Conservation (phyloP, 2,797 vertebrate genomes). For the Carapus acus region DNA sequence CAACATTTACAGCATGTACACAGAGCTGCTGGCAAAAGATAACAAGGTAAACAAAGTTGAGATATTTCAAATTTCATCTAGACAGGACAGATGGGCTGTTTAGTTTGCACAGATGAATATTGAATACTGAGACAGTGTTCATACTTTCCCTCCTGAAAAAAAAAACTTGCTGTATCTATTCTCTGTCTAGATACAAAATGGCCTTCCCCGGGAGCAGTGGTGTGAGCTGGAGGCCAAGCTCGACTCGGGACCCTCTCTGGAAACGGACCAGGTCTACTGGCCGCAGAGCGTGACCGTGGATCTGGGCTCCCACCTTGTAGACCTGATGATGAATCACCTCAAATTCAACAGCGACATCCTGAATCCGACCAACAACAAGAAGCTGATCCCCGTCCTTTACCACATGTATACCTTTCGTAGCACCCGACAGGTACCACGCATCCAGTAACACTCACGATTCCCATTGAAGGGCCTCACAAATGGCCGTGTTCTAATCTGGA, state of each 20-base stretch:
- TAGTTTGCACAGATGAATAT: conserved; percentile 35
- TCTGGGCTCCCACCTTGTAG: conserved; percentile 81
- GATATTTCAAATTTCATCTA: conserved; percentile 38
- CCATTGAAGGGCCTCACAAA: too few species aligned
- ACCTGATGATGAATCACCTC: conserved; percentile 80
- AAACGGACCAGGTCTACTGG: conserved; percentile 70
- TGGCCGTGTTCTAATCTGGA: too few species aligned
- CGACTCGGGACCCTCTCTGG: conserved; percentile 65
- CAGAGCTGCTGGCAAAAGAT: conserved; percentile 79
- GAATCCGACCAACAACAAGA: conserved; percentile 46
- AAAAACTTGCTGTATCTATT: background rate
- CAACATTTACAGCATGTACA: conserved; percentile 74
- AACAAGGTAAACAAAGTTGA: conserved; percentile 67
- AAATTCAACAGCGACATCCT: conserved; percentile 76
- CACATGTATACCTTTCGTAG: conserved; percentile 91
- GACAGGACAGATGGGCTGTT: conserved; percentile 13
- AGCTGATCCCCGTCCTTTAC: conserved; percentile 83
- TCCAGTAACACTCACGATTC: too few species aligned
- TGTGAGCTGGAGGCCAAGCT: conserved; percentile 69
- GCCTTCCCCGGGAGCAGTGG: conserved; percentile 84
- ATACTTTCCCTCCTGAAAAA: too few species aligned
- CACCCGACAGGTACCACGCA: conserved; percentile 76
- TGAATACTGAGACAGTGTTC: background rate
- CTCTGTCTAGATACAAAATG: conserved; percentile 53
- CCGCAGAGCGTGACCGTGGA: conserved; percentile 71